Evolutionary conservation across 2,797 vertebrate genomes (phyloP), one percentile per base, ranked within the genome.

Genomic region (Pogoniulus pusillus): DNA sequence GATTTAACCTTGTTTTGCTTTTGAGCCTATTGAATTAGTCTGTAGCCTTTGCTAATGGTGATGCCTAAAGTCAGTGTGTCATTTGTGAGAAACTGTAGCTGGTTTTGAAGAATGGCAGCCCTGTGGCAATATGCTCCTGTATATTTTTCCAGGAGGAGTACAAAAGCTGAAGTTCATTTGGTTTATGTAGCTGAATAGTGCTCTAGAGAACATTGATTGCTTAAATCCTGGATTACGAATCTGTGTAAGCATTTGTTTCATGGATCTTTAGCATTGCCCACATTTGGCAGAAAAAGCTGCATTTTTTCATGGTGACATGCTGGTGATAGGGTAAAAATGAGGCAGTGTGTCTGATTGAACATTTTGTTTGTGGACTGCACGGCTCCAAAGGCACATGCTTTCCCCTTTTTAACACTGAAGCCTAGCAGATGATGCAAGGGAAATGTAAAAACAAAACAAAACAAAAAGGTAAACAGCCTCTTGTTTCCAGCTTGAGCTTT

Each of bases 221-320:
- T 89, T 89, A 92, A 96, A 90, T 82, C 85, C 87, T 89, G 87
- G 91, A 86, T 94, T 90, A 93, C 55, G 65, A 90, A 92, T 96
- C 75, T 85, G 59, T 79, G 70, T 92, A 92, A 97, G 91, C 82
- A 92, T 96, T 96, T 96, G 90, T 93, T 94, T 94, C 82, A 91
- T 87, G 87, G 89, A 76, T 85, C 86, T 96, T 95, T 81, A 94
- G 65, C 14, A 17, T 49, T 91, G 73, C 83, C 89, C 84, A 51
- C 88, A 59, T 92, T 95, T 97, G 93, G 92, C 90, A 80, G 57
- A 35, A 64, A 84, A 92, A 55, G 53, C 73, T 86, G 51, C 71
- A 89, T 95, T 95, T 91, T 95, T 93, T 66, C 65, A 77, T 49
- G 10, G 79, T 95, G 95, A 95, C 91, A 83, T 92, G 73, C 89